These are phyloP conservation scores for Chionoecetes opilio DNA, from an alignment of 1,140 invertebrate species.

Conservation along the genomic window DNA sequence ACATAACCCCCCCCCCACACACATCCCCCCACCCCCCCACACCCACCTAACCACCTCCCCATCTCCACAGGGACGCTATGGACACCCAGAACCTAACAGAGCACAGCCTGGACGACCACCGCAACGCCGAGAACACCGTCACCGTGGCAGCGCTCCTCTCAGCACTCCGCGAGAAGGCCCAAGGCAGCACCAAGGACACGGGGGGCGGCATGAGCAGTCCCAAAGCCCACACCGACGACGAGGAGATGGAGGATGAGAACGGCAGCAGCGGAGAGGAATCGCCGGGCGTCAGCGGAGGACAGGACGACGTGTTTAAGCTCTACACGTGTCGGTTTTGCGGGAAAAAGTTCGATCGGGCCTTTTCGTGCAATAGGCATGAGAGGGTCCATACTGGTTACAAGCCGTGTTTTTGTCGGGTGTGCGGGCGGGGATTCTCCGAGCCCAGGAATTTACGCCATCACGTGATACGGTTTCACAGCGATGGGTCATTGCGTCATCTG, in stretches of 20 bases:
- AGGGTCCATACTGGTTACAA: conserved; percentile 84
- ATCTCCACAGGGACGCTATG: not conserved
- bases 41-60: not conserved
- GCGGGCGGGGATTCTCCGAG: conserved; percentile 85
- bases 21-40: not conserved
- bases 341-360: conserved; percentile 86
- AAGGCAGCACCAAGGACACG: not conserved
- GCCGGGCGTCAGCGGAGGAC: conserved; percentile 45
- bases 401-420: conserved; percentile 84
- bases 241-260: conserved; percentile 76
- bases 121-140: conserved; percentile 72
- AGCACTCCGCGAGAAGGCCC: conserved; percentile 57
- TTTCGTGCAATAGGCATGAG: conserved; percentile 84
- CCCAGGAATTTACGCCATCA: conserved; percentile 84
- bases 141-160: conserved; percentile 71
- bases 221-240: conserved; percentile 56
- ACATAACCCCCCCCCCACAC: not conserved
- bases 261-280: conserved; percentile 75
- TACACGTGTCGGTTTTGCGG: conserved; percentile 84
- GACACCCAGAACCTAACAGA: not conserved
- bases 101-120: conserved; percentile 61
- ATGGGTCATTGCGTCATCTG: conserved; percentile 83
- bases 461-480: conserved; percentile 84
- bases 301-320: conserved; percentile 82
- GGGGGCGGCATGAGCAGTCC: conserved; percentile 3